Percentiles rank a stretch among this genome's conserved stretches.
Evolutionary conservation across 2,888 invertebrate species (phyloP).

Genomic region (Dasypolia templi): DNA sequence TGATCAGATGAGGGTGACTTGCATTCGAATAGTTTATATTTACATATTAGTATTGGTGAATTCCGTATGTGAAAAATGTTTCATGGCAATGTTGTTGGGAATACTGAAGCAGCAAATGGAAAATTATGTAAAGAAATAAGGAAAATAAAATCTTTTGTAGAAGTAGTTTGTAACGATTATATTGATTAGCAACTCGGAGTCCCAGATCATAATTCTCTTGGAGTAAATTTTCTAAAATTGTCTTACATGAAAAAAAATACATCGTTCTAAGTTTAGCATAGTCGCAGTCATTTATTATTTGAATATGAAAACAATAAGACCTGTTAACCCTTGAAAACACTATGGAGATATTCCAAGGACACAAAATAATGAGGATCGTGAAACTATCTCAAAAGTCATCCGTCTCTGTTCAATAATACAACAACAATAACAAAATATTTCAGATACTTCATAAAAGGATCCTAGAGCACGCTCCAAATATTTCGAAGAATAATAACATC

Average conservation of each 20-base stretch:
- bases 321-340: neutral
- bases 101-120: neutral
- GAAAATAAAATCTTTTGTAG: neutral
- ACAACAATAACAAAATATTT: conserved; percentile 59
- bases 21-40: conserved; percentile 71
- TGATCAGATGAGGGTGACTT: conserved; percentile 69
- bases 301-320: neutral
- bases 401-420: conserved; percentile 33
- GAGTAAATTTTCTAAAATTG: neutral
- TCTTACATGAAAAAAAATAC: neutral
- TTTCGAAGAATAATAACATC: conserved; percentile 63
- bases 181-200: neutral
- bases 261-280: neutral
- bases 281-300: neutral
- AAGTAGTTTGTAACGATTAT: neutral
- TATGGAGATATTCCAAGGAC: conserved; percentile 10
- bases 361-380: conserved; percentile 33
- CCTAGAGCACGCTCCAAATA: conserved; percentile 57
- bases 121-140: neutral
- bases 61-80: neutral
- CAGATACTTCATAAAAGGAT: conserved; percentile 61
- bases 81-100: neutral
- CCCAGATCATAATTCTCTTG: neutral
- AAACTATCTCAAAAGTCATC: conserved; percentile 38
- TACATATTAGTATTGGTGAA: conserved; percentile 58